A percentile compares a stretch with the other conserved stretches of the same genome.
These are phyloP conservation scores for Macaca fascicularis DNA, from an alignment of 2,113 vertebrate species.

Conservation along the genomic window DNA sequence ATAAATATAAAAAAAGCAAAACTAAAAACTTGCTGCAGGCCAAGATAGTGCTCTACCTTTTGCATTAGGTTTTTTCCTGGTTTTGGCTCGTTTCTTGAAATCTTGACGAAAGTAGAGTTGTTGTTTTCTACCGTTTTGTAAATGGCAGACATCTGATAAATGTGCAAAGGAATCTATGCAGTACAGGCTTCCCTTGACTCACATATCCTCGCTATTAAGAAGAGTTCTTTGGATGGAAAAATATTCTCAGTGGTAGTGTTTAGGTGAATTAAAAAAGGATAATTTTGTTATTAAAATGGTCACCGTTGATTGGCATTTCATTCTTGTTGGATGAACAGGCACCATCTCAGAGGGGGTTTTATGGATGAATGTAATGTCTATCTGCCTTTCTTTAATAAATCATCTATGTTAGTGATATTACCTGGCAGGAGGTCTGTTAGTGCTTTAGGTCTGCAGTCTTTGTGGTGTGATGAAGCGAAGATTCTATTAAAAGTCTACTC, in stretches of 20 bases:
- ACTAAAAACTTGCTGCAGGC: background rate
- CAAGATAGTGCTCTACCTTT: conserved; percentile 3
- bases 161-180: background rate
- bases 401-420: background rate
- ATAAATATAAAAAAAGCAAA: background rate
- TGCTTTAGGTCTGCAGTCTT: background rate
- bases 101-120: background rate
- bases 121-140: background rate
- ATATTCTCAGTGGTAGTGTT: background rate
- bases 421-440: background rate
- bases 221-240: conserved; percentile 19
- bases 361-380: background rate
- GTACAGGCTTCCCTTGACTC: background rate
- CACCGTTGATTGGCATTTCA: background rate
- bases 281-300: conserved; percentile 43
- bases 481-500: background rate
- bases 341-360: background rate
- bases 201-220: background rate
- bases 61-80: background rate
- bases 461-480: background rate
- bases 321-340: conserved; percentile 16
- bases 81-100: background rate
- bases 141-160: conserved; percentile 23
- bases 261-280: conserved; percentile 37
- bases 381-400: background rate